Evolutionary conservation across 30 jellyfish, hydroid and myxozoan genomes (phyloP).

Genomic region (Calvadosia cruxmelitensis): DNA sequence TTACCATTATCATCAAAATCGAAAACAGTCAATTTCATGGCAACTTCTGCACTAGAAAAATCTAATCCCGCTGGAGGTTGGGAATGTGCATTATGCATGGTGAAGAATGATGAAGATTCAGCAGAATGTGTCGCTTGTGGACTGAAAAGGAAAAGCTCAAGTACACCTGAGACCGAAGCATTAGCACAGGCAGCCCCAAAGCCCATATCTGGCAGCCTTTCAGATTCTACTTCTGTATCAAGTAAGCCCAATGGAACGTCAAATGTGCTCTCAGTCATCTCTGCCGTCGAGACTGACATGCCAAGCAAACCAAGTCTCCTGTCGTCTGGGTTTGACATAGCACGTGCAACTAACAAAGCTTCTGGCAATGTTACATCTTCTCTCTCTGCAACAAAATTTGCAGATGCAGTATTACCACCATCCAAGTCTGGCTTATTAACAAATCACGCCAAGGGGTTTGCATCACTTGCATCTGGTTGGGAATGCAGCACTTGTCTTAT

Average conservation of each 20-base stretch:
- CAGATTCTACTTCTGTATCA: not conserved
- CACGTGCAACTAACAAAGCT: no score
- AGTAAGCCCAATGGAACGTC: not conserved
- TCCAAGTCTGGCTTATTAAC: no score
- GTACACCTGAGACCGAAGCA: not conserved
- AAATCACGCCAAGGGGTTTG: no score
- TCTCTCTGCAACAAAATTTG: no score
- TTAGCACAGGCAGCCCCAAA: not conserved
- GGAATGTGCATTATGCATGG: conserved; percentile 40
- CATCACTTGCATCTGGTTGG: conserved; percentile 36
- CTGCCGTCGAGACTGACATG: not conserved
- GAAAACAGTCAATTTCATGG: not conserved
- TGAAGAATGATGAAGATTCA: conserved; percentile 10
- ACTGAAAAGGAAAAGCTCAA: not conserved
- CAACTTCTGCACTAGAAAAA: no score
- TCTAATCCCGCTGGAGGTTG: conserved; percentile 27
- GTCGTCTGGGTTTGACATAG: no score
- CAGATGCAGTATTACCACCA: no score
- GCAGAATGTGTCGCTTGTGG: conserved; percentile 42
- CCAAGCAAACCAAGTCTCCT: no score
- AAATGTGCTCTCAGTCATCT: not conserved
- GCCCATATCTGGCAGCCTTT: no score
- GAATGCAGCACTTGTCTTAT: conserved; percentile 40
- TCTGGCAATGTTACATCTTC: no score
- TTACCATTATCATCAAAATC: not conserved